Evolutionary conservation across 2,888 invertebrate genomes (phyloP), one percentile per base, ranked within the genome.

Genomic region (Eupsilia transversa): DNA sequence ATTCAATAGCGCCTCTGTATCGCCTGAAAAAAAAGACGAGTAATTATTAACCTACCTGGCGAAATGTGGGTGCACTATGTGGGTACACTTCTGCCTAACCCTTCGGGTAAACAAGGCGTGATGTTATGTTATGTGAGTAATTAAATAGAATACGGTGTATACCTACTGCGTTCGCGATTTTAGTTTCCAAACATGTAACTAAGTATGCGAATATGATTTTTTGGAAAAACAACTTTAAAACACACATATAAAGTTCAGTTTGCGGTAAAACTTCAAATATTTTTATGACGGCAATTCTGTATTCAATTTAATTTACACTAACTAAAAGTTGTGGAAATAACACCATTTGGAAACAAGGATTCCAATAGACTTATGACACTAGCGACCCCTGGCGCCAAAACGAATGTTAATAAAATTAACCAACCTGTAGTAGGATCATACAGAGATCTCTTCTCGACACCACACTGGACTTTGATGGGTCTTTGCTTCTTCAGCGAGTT

Each of bases 401-500:
- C 30, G 20, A 30, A 10, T 63, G 14, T 12, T 41, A 46, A 23
- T 43, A 43, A 43, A 23, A 35, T 35, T 35, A 5, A 35, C 35
- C 12, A 54, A 65, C 65, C 95, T 91, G 83, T 90, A 0, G 86
- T 85, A 56, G 92, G 92, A 82, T 96, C 96, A 89, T 94, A 93
- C 0, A 96, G 83, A 10, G 94, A 94, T 78, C 95, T 92, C 72
- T 93, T 96, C 0, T 91, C 91, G 14, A 91, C 89, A 3, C 96
- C 96, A 88, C 94, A 95, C 80, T 96, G 96, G 17, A 96, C 86
- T 88, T 96, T 96, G 46, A 95, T 93, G 0, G 96, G 95, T 57
- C 90, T 94, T 74, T 96, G 96, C 72, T 93, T 94, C 82, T 92
- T 94, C 30, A 92, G 75, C 6, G 93, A 92, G 54, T 91, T 90